Base-by-base conservation (phyloP, 2,888 invertebrate genomes). In the Heliconius ismenius region DNA sequence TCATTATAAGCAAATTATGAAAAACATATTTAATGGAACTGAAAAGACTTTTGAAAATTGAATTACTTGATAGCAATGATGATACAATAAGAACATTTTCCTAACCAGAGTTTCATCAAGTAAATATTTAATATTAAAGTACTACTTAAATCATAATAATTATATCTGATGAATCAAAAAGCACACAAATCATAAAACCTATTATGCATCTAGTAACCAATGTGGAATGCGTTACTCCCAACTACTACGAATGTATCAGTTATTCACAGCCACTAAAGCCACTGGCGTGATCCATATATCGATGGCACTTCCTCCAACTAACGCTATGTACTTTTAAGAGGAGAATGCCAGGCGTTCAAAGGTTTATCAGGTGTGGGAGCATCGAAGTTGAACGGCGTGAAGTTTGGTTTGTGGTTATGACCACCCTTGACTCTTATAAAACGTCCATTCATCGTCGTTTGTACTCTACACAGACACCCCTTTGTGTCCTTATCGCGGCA, bases 371-470 rank as follows among this genome's bases (percentile, higher is more conserved):
- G 80, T 62, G 85, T 82, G 3, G 89, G 85, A 7, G 87, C 82
- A 79, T 89, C 88, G 79, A 92, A 94, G 81, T 93, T 93, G 32
- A 89, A 84, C 0, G 91, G 90, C 0, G 92, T 92, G 78, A 92
- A 94, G 82, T 94, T 94, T 2, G 93, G 91, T 63, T 82, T 83
- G 79, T 94, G 94, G 73, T 91, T 92, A 79, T 94, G 94, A 1
- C 81, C 82, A 7, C 93, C 92, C 76, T 92, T 92, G 76, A 92
- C 82, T 62, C 91, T 88, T 49, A 94, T 86, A 81, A 94, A 92
- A 58, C 88, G 88, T 4, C 94, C 94, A 32, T 92, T 90, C 82
- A 91, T 82, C n/a, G 92, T 91, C n/a, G 94, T 94, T 83, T 94
- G 94, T 24, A 94, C 93, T 79, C 94, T 86, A 80, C 94, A 94